These are phyloP conservation scores for Anguilla anguilla DNA, from an alignment of 2,797 vertebrate species.

Conservation along the genomic window DNA sequence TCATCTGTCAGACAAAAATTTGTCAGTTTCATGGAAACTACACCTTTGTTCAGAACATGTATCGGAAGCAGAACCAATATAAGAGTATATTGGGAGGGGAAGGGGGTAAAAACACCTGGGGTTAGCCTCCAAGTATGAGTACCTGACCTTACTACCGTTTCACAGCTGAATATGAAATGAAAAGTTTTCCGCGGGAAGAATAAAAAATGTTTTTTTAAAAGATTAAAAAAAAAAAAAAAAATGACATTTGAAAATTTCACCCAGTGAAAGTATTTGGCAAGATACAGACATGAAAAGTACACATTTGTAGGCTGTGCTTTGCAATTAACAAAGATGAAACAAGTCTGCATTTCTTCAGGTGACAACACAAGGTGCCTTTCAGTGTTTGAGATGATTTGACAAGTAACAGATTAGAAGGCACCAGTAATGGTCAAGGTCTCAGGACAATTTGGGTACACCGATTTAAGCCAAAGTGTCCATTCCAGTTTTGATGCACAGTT, in stretches of 20 bases:
- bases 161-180: background rate
- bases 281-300: background rate
- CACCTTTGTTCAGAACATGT: constrained; percentile 51
- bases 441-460: background rate
- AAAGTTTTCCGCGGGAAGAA: background rate
- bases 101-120: background rate
- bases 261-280: constrained; percentile 3
- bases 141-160: background rate
- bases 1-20: constrained; percentile 13
- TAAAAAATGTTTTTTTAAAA: background rate
- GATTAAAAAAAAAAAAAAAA: background rate
- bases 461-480: background rate
- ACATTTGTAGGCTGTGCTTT: background rate
- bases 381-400: background rate
- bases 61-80: background rate
- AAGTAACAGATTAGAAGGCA: background rate
- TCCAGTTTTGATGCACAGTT: background rate
- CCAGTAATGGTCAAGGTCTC: background rate
- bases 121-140: background rate
- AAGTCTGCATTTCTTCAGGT: background rate
- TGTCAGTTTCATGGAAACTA: constrained; percentile 79
- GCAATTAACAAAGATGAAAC: background rate
- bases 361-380: background rate
- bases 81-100: background rate
- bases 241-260: background rate